phyloP scores from a whole-genome alignment of 2,113 vertebrate species.

The Aplodontia rufa region DNA sequence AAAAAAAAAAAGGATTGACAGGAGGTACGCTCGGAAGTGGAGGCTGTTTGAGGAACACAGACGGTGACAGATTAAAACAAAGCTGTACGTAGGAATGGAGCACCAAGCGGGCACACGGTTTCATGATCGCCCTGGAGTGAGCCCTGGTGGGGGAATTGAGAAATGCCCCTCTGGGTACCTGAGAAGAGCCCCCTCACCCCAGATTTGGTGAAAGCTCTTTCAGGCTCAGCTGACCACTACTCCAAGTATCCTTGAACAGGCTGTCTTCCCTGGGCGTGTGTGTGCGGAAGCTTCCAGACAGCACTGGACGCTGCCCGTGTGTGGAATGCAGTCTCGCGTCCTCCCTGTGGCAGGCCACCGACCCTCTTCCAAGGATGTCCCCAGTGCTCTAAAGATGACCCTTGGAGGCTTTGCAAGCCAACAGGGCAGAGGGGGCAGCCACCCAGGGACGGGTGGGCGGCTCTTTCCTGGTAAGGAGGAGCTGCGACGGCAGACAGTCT shows the following conservation, averaged over 20 bases:
- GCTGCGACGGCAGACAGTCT: rapidly evolving
- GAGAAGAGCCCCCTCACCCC: rapidly evolving
- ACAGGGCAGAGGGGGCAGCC: rapidly evolving
- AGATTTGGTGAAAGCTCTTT: not conserved
- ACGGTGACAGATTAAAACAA: not conserved
- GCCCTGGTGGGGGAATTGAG: not conserved
- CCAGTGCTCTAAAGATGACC: not conserved
- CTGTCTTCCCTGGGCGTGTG: no score
- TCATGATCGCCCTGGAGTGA: no score
- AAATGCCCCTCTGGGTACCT: rapidly evolving
- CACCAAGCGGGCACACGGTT: rapidly evolving
- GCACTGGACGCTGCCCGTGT: rapidly evolving
- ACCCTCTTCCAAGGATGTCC: not conserved
- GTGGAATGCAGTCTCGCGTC: not conserved
- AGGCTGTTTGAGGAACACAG: not conserved
- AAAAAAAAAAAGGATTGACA: no score
- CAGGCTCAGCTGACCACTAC: not conserved
- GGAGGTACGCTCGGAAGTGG: rapidly evolving
- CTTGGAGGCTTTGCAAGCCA: no score
- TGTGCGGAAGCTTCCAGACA: not conserved
- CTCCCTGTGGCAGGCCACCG: not conserved
- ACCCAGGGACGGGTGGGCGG: not conserved
- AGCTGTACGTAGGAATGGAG: rapidly evolving
- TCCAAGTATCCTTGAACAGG: not conserved
- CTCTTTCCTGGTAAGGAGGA: not conserved